Evolutionary conservation across 2,113 vertebrate genomes (phyloP).

Genomic region (Cryptotis parvus): DNA sequence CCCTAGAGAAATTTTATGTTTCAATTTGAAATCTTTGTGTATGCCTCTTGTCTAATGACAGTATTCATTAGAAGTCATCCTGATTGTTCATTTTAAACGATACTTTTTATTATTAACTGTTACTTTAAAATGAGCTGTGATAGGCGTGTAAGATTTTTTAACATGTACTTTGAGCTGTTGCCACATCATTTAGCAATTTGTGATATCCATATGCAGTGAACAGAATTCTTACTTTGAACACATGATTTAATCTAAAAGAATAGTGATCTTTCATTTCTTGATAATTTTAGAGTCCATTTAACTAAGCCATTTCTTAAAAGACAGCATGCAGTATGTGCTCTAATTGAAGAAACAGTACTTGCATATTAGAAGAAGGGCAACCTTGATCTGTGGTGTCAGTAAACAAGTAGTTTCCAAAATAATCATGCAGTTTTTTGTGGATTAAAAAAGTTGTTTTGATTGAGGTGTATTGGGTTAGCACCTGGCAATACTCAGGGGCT

Average conservation of each 20-base stretch:
- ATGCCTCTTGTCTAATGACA: not conserved
- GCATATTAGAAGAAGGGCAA: not conserved
- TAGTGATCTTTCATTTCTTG: not conserved
- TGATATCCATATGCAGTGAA: not conserved
- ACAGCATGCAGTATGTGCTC: not conserved
- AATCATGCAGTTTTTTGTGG: not conserved
- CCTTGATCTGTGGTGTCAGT: not conserved
- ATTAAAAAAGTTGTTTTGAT: not conserved
- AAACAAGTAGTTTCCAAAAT: not conserved
- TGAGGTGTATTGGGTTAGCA: too few relatives aligned
- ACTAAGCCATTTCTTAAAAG: not conserved
- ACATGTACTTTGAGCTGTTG: not conserved
- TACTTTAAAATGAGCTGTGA: not conserved
- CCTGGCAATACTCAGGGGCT: too few relatives aligned
- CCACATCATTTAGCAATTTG: not conserved
- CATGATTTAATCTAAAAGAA: conserved; percentile 5
- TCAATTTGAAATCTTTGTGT: not conserved
- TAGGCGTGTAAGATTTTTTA: not conserved
- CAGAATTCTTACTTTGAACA: not conserved
- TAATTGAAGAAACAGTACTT: not conserved
- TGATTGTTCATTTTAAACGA: conserved; percentile 30
- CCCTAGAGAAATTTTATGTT: not conserved
- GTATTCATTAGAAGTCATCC: not conserved
- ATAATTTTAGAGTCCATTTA: not conserved
- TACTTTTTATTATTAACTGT: not conserved